Conservation (phyloP, 1,140 invertebrate genomes). For the Platyura marginata region DNA sequence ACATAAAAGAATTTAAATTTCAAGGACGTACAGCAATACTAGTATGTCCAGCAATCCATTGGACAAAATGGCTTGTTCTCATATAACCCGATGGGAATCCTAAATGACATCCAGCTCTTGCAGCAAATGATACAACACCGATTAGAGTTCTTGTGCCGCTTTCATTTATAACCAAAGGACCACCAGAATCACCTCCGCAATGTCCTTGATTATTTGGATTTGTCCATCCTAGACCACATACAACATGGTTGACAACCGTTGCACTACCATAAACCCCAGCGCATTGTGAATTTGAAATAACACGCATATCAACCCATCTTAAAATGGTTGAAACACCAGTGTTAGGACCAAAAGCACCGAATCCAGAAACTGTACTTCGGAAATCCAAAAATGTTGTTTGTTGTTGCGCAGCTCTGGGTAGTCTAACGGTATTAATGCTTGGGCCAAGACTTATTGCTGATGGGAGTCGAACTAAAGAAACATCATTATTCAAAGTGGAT, state of each 20-base stretch:
- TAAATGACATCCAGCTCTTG: neutral
- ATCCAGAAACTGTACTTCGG: neutral
- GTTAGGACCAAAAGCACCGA: neutral
- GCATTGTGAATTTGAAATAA: neutral
- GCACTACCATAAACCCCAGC: neutral
- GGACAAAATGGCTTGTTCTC: neutral
- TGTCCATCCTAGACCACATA: neutral
- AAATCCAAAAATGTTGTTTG: neutral
- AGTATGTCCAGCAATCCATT: neutral
- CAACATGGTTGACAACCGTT: neutral
- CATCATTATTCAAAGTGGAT: neutral
- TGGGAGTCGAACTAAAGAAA: neutral
- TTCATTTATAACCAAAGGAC: neutral
- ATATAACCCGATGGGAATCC: neutral
- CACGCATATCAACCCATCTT: neutral
- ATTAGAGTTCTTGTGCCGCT: neutral
- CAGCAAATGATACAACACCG: neutral
- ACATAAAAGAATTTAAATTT: too few species aligned
- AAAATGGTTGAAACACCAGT: neutral
- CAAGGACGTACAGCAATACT: neutral
- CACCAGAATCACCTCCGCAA: neutral
- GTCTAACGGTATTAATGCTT: neutral
- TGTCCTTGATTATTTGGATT: neutral
- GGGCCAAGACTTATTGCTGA: neutral
- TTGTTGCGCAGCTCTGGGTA: neutral